These are phyloP conservation scores for Neostethus bicornis DNA, from an alignment of 2,797 vertebrate species.

Conservation along the genomic window DNA sequence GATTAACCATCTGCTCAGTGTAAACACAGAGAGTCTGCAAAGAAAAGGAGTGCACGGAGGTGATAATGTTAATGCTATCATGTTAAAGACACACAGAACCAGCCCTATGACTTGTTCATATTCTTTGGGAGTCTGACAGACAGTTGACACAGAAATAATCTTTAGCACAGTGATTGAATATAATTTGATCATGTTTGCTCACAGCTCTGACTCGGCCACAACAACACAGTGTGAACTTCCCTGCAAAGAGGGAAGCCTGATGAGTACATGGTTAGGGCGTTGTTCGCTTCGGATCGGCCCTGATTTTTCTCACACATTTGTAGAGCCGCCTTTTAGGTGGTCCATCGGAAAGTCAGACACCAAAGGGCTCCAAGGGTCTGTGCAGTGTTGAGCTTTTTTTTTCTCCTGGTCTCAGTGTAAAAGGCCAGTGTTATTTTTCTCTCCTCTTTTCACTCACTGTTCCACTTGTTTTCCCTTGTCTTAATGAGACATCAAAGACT, in stretches of 20 bases:
- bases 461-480: slow-evolving; percentile 58
- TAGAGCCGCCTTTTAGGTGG: slow-evolving; percentile 79
- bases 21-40: slow-evolving; percentile 78
- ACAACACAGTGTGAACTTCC: slow-evolving; percentile 49
- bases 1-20: slow-evolving; percentile 80
- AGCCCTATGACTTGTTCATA: slow-evolving; percentile 7
- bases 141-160: slow-evolving; percentile 24
- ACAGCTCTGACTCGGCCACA: slow-evolving; percentile 32
- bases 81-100: slow-evolving; percentile 40
- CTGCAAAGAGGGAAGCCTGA: slow-evolving; percentile 47
- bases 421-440: slow-evolving; percentile 77
- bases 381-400: slow-evolving; percentile 70
- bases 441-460: slow-evolving; percentile 46
- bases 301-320: slow-evolving; percentile 75
- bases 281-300: slow-evolving; percentile 67
- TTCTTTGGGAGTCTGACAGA: slow-evolving; percentile 32
- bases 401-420: slow-evolving; percentile 49
- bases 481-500: slow-evolving; percentile 75
- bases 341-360: slow-evolving; percentile 79
- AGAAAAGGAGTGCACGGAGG: slow-evolving; percentile 65
- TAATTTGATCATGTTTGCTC: slow-evolving; percentile 45
- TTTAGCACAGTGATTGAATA: slow-evolving; percentile 13
- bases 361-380: slow-evolving; percentile 74
- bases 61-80: slow-evolving; percentile 66
- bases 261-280: slow-evolving; percentile 75